Evolutionary conservation across 2,888 invertebrate genomes (phyloP).

Genomic region (Leuctra nigra): DNA sequence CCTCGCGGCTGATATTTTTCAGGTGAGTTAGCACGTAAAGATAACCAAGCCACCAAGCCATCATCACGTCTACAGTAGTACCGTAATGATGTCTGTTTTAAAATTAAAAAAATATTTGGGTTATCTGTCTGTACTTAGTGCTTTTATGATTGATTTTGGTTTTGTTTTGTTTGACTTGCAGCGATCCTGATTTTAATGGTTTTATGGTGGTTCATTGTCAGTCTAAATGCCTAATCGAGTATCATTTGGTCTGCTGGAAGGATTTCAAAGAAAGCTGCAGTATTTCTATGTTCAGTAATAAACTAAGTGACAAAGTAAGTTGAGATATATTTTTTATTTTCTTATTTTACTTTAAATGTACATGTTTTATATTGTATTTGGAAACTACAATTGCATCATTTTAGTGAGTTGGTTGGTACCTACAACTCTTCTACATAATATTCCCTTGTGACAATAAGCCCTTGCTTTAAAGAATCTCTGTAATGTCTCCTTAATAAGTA

Average conservation of each 20-base stretch:
- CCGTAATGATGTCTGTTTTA: background rate
- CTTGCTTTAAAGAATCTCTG: too few relatives aligned
- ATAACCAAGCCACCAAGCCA: too few relatives aligned
- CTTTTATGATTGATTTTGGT: background rate
- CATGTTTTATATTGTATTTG: background rate
- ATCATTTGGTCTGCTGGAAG: slow-evolving; percentile 3
- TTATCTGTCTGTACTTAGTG: background rate
- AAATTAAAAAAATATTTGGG: background rate
- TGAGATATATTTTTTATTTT: background rate
- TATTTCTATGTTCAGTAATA: background rate
- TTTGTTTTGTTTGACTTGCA: background rate
- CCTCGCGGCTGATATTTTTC: background rate
- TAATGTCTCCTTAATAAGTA: too few relatives aligned
- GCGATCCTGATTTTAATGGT: background rate
- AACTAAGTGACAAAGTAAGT: slow-evolving; percentile 4
- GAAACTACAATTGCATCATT: background rate
- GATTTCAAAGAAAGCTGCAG: background rate
- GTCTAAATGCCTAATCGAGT: background rate
- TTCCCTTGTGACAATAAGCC: too few relatives aligned
- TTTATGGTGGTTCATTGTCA: background rate
- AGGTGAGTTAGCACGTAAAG: too few relatives aligned
- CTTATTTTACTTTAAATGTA: background rate
- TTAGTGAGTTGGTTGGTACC: background rate
- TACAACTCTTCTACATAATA: too few relatives aligned
- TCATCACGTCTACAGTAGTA: background rate